Evolutionary conservation across 2,797 vertebrate species (phyloP).

Genomic region (Dallia pectoralis): DNA sequence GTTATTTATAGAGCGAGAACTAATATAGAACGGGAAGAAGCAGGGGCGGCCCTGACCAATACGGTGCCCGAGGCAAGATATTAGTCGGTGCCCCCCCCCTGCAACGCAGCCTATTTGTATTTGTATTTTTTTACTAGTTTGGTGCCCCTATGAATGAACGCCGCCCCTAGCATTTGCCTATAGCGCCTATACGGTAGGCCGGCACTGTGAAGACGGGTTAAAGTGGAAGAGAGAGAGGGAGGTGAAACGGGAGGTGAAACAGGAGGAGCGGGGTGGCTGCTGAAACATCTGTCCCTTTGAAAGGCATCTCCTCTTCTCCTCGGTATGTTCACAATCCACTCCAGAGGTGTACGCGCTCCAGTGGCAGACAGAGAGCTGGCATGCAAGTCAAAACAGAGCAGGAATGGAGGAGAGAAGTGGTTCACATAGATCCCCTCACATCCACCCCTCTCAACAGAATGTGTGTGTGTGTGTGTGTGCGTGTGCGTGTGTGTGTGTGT

Average conservation of each 20-base stretch:
- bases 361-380: conserved; percentile 75
- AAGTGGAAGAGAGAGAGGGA: conserved; percentile 42
- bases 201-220: no score
- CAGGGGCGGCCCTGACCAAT: no score
- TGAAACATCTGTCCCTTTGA: conserved; percentile 73
- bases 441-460: background rate
- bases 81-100: no score
- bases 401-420: conserved; percentile 39
- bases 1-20: conserved; percentile 74
- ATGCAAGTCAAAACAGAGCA: conserved; percentile 77
- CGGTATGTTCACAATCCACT: conserved; percentile 78
- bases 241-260: conserved; percentile 37
- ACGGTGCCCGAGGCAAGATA: no score
- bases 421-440: background rate
- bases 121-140: no score
- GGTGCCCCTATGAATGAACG: no score
- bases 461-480: background rate
- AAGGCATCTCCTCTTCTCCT: conserved; percentile 65
- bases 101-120: no score
- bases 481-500: background rate
- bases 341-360: conserved; percentile 73
- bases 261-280: conserved; percentile 13
- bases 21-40: conserved; percentile 68
- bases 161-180: no score
- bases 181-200: no score